These are phyloP conservation scores for Drosophila chauvacae DNA, from an alignment of 1,140 invertebrate species.

Conservation along the genomic window DNA sequence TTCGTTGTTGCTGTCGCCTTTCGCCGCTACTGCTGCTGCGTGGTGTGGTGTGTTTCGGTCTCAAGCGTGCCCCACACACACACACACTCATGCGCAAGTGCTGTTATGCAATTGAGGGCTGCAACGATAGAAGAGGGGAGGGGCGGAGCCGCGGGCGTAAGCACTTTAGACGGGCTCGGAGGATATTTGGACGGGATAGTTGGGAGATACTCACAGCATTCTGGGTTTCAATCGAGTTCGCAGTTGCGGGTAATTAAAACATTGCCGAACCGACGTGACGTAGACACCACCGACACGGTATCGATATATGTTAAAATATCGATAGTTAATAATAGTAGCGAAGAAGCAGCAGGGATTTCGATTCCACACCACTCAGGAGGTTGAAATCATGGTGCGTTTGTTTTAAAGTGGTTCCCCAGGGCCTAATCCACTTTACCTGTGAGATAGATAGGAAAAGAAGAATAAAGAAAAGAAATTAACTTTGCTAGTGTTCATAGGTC, in stretches of 20 bases:
- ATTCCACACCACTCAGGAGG: too few relatives aligned
- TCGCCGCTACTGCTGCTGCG: constrained; percentile 14
- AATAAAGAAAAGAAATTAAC: too few relatives aligned
- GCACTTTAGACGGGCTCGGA: constrained; percentile 4
- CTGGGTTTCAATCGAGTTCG: constrained; percentile 53
- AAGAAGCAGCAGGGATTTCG: too few relatives aligned
- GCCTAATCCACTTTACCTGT: too few relatives aligned
- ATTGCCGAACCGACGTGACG: constrained; percentile 70
- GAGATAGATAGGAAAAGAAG: too few relatives aligned
- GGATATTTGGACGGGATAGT: not conserved
- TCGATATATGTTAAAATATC: too few relatives aligned
- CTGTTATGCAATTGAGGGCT: constrained; percentile 82
- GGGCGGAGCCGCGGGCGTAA: constrained; percentile 9
- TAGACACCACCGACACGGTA: constrained; percentile 57
- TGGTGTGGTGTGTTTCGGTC: constrained; percentile 70
- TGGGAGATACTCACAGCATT: constrained; percentile 63
- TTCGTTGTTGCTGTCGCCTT: constrained; percentile 25
- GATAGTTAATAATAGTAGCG: too few relatives aligned
- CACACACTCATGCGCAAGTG: constrained; percentile 76
- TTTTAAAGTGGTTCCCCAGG: too few relatives aligned
- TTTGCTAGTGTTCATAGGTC: too few relatives aligned
- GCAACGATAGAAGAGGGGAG: constrained; percentile 55
- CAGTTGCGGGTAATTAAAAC: constrained; percentile 61
- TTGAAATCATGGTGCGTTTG: too few relatives aligned
- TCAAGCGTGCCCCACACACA: constrained; percentile 70